A percentile compares a stretch with the other conserved stretches of the same genome.
Conservation (phyloP, 2,113 vertebrate species). For the Vimba vimba region DNA sequence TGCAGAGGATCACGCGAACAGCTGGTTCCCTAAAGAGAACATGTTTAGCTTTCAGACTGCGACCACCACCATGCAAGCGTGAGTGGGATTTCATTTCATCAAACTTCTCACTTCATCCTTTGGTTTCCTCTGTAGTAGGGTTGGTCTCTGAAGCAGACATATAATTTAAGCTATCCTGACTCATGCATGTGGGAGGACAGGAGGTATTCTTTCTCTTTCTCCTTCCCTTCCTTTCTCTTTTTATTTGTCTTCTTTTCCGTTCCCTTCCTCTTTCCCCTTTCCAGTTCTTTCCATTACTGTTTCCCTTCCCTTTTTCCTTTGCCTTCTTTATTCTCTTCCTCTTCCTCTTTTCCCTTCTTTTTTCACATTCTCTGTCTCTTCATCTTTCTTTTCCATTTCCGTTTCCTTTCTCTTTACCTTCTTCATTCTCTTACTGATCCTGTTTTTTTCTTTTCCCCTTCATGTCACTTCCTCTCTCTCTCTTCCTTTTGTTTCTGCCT, state of each 20-base stretch:
- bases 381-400: not conserved
- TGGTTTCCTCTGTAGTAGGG: not conserved
- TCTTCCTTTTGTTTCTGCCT: not conserved
- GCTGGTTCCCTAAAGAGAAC: slow-evolving; percentile 97
- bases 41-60: slow-evolving; percentile 97
- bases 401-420: not conserved
- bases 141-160: not conserved
- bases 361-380: not conserved
- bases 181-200: slow-evolving; percentile 38
- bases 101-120: slow-evolving; percentile 5
- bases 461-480: no score
- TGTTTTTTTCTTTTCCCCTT: not conserved
- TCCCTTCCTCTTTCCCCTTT: not conserved
- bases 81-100: slow-evolving; percentile 72
- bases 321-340: not conserved
- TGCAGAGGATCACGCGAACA: slow-evolving; percentile 86
- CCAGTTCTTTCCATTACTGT: not conserved
- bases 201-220: not conserved
- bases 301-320: not conserved
- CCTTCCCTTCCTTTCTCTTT: not conserved
- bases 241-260: no score
- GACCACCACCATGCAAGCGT: slow-evolving; percentile 99
- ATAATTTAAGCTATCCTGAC: not conserved
- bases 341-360: not conserved
- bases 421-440: not conserved